Evolutionary conservation across 2,113 vertebrate species (phyloP), one percentile per base, ranked within the genome.

Genomic region (Otolemur garnettii): DNA sequence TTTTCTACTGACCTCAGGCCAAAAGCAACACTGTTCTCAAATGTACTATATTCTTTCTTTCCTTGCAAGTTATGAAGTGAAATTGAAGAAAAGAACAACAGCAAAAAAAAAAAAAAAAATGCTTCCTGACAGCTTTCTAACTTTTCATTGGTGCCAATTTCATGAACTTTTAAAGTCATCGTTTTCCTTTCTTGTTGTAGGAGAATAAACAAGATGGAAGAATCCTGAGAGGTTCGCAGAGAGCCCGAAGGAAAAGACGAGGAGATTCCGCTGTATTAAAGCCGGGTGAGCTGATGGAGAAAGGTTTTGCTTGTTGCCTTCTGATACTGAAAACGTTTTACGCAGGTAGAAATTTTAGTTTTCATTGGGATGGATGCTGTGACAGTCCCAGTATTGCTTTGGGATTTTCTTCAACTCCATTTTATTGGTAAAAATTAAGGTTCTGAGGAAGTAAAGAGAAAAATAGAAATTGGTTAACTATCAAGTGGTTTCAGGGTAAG

Each of bases 151-250:
- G 33, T 93, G 77, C 15, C 78, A 93, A 57, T 93, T 87, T 95
- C 45, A 93, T 75, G 59, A 94, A 72, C 19, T 92, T 96, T 59
- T 72, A n/a, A 94, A 71, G 30, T 92, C 0, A 42, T 89, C 30
- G 57, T 93, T 93, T 94, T 85, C 92, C 15, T 95, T 90, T 94
- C 55, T 97, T 85, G 4, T 93, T 97, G n/a, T 98, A 99, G 99
- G 99, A 99, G 80, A 99, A 99, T 93, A 99, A 98, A 93, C 97
- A 98, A 92, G 99, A 99, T 94, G 98, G 98, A 96, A 98, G 98
- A 87, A 98, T 98, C 92, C 94, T 98, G 71, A 98, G 99, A 74
- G 99, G 98, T 50, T 99, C 99, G 0, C 99, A 99, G 80, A 98
- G 99, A 96, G 98, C 98, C 57, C 98, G 99, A 60, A 98, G 98